These are phyloP conservation scores for Sus scrofa DNA, from an alignment of 2,113 vertebrate genomes.

Conservation along the genomic window T2T-Sscrofa CM000817.6:67503001-67503500, in stretches of 20 bases:
- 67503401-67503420: neutral
- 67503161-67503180: neutral
- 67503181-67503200: accelerated
- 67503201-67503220: neutral
- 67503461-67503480: too few relatives aligned
- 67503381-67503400: neutral
- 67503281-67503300: too few relatives aligned
- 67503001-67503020: neutral
- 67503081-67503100: neutral
- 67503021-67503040: neutral
- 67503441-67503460: neutral
- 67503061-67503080: neutral
- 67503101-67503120: neutral
- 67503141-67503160: accelerated
- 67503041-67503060: neutral
- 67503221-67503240: neutral
- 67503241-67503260: neutral
- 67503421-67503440: neutral
- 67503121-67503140: neutral
- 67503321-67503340: accelerated
- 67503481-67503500: too few relatives aligned
- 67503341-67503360: too few relatives aligned
- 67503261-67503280: too few relatives aligned
- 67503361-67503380: neutral
- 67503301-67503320: too few relatives aligned